Base-by-base conservation (phyloP, 2,797 vertebrate species). In the Poeciliopsis presidionis region DNA sequence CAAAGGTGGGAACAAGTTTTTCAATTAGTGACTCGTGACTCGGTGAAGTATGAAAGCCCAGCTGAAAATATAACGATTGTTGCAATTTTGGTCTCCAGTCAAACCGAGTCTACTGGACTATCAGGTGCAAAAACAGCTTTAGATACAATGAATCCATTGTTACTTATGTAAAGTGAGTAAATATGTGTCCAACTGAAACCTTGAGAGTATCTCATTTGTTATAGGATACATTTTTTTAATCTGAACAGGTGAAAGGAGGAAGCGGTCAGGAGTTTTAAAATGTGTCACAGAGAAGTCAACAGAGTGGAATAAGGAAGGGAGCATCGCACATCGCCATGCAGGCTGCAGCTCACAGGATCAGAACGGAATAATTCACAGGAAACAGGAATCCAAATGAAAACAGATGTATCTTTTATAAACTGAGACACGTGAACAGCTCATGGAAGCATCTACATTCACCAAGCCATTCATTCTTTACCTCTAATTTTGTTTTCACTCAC, bases 361-460 rank as follows among this genome's bases (percentile, higher is more conserved):
- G 90, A 88, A 88, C 82, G 78, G 80, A 88, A 87, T 88, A 78
- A 89, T 83, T 86, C 89, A 8, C 87, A 90, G 90, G 86, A 91
- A 89, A 92, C 91, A 83, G 79, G 78, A 86, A 80, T 83, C 86
- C 88, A 93, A 95, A 95, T 94, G 92, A 95, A 95, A 94, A 95
- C 90, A 94, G 94, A 95, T 95, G 88, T 82, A 67, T 71, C 80
- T 74, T 22, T 79, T 94, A 92, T 88, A 86, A 78, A 81, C 80
- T 61, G 76, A 85, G 81, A 90, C 77, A 74, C 77, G 82, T 78
- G 59, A 30, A 36, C 57, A 30, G 28, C 28, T 61, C 30, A 87
- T 82, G 76, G 65, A 77, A 65, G 75, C 47, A 59, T 14, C 13
- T 16, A 5, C 61, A 47, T 70, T 55, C 75, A 86, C 7, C 81